A percentile compares a stretch with the other conserved stretches of the same genome.
These are phyloP conservation scores for Athalia cordata DNA, from an alignment of 2,888 invertebrate species.

Conservation along the genomic window DNA sequence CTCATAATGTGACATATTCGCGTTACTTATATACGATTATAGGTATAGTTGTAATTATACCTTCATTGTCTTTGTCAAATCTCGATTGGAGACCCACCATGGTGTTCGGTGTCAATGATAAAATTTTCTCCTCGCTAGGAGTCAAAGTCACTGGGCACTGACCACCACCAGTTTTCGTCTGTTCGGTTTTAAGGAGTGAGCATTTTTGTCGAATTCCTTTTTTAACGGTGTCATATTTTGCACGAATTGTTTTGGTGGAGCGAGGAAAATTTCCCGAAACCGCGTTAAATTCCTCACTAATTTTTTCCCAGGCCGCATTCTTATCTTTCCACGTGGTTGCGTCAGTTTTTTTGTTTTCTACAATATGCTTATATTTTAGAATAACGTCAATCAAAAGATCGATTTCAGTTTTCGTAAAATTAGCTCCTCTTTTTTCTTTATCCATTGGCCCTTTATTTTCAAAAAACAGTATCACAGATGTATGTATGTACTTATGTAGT, in stretches of 20 bases:
- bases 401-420: not conserved
- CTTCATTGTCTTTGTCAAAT: constrained; percentile 16
- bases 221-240: constrained; percentile 36
- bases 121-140: constrained; percentile 29
- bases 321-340: constrained; percentile 7
- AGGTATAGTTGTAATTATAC: not conserved
- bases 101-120: constrained; percentile 16
- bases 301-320: constrained; percentile 30
- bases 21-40: too few relatives aligned
- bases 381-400: not conserved
- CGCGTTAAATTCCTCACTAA: constrained; percentile 25
- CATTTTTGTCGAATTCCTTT: constrained; percentile 23
- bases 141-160: constrained; percentile 21
- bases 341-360: not conserved
- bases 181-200: constrained; percentile 19
- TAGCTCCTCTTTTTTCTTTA: not conserved
- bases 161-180: constrained; percentile 35
- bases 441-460: too few relatives aligned
- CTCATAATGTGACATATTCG: too few relatives aligned
- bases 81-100: constrained; percentile 16
- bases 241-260: constrained; percentile 29
- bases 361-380: not conserved
- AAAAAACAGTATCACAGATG: too few relatives aligned
- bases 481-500: too few relatives aligned
- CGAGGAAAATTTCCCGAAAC: constrained; percentile 27